A percentile compares a stretch with the other conserved stretches of the same genome.
phyloP scores from a whole-genome alignment of 2,888 invertebrate species.

The Meiosimyza decipiens region DNA sequence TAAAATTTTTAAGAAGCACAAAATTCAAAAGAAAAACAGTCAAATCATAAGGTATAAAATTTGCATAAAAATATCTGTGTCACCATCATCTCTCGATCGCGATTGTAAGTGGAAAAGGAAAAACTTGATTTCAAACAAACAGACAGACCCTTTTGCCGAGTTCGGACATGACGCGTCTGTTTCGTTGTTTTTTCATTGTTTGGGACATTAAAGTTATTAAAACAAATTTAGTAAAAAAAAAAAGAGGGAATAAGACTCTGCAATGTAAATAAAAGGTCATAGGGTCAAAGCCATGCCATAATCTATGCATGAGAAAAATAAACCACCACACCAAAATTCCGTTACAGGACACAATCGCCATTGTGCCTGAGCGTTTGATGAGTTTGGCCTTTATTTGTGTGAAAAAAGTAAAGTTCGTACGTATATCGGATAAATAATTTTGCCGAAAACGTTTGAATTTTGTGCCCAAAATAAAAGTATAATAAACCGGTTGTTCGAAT shows the following conservation, averaged over 20 bases:
- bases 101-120: not conserved
- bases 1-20: too few species aligned
- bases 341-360: conserved; percentile 26
- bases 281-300: conserved; percentile 37
- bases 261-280: conserved; percentile 33
- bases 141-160: not conserved
- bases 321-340: conserved; percentile 17
- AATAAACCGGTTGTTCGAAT: conserved; percentile 22
- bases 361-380: conserved; percentile 28
- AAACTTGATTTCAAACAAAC: not conserved
- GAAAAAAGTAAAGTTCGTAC: conserved; percentile 24
- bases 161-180: conserved; percentile 13
- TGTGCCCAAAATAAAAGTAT: not conserved
- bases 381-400: conserved; percentile 33
- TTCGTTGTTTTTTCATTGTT: not conserved
- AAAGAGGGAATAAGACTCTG: not conserved
- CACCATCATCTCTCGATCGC: conserved; percentile 31
- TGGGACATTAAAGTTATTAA: not conserved
- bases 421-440: conserved; percentile 25
- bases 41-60: conserved; percentile 23
- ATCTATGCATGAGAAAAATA: conserved; percentile 19
- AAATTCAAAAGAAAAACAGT: too few species aligned
- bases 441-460: conserved; percentile 10
- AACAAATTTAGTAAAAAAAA: conserved; percentile 19
- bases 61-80: conserved; percentile 39